Evolutionary conservation across 92 coral and sea anemone species (phyloP).

Genomic region (Isaurus tuberculatus): DNA sequence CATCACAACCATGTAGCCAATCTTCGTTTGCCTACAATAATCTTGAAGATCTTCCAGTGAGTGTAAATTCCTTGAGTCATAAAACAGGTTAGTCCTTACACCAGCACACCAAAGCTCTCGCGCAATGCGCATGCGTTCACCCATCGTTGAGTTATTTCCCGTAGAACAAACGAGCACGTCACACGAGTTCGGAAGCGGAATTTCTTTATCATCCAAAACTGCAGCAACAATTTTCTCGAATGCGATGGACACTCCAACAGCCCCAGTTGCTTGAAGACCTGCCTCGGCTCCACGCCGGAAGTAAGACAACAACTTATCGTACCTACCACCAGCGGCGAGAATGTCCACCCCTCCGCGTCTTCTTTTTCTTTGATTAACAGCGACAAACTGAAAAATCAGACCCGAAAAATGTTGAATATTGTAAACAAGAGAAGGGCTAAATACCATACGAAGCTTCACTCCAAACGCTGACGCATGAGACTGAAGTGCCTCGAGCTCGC

Average conservation of each 20-base stretch:
- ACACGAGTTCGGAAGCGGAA: constrained; percentile 64
- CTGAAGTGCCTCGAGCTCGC: constrained; percentile 79
- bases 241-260: constrained; percentile 92
- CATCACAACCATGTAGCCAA: constrained; percentile 84
- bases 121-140: constrained; percentile 85
- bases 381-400: constrained; percentile 93
- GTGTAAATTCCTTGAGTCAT: constrained; percentile 67
- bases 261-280: constrained; percentile 70
- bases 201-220: constrained; percentile 66
- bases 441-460: constrained; percentile 68
- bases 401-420: constrained; percentile 93
- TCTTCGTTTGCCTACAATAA: constrained; percentile 78
- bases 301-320: constrained; percentile 83
- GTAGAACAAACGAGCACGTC: constrained; percentile 91
- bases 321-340: constrained; percentile 96
- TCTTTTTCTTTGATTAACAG: constrained; percentile 87
- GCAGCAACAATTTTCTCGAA: constrained; percentile 86
- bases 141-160: constrained; percentile 76
- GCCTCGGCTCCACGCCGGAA: constrained; percentile 82
- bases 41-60: constrained; percentile 84
- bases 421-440: constrained; percentile 81
- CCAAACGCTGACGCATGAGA: constrained; percentile 73
- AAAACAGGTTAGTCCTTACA: constrained; percentile 76
- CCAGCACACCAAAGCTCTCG: constrained; percentile 82
- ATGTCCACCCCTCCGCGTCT: constrained; percentile 94